These are phyloP conservation scores for Oceanites oceanicus DNA, from an alignment of 2,113 vertebrate species.

Conservation along the genomic window DNA sequence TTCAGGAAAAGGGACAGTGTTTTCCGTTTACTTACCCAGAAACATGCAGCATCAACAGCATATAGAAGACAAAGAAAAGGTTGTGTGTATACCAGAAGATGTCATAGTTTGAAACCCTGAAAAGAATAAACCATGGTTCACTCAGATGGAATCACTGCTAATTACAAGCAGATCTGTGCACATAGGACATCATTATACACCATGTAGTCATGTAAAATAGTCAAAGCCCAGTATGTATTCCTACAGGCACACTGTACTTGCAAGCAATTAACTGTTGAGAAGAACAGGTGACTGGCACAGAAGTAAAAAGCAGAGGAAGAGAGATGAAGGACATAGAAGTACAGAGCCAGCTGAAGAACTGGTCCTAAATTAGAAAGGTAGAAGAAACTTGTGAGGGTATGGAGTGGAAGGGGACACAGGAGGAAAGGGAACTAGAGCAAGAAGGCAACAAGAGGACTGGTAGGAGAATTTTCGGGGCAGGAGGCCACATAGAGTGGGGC, in stretches of 20 bases:
- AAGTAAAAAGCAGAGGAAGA: neutral
- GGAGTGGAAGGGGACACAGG: neutral
- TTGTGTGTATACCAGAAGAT: slow-evolving; percentile 99
- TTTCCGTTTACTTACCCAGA: slow-evolving; percentile 83
- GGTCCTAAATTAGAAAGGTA: neutral
- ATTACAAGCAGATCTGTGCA: neutral
- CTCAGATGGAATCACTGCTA: neutral
- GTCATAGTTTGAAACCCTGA: slow-evolving; percentile 91
- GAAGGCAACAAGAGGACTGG: neutral
- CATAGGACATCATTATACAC: neutral
- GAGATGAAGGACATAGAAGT: neutral
- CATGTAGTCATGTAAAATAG: neutral
- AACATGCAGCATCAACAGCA: slow-evolving; percentile 91
- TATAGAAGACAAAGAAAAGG: slow-evolving; percentile 95
- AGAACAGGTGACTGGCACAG: neutral
- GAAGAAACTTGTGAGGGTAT: neutral
- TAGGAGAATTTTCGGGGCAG: neutral
- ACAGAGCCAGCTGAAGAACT: neutral
- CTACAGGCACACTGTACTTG: neutral
- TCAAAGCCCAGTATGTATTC: neutral
- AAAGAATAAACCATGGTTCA: slow-evolving; percentile 59
- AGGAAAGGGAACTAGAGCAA: neutral
- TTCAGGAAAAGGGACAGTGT: neutral
- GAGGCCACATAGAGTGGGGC: neutral
- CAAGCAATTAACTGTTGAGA: neutral